Evolutionary conservation across 2,113 vertebrate genomes (phyloP), one percentile per base, ranked within the genome.

Genomic region (Lonchura striata): DNA sequence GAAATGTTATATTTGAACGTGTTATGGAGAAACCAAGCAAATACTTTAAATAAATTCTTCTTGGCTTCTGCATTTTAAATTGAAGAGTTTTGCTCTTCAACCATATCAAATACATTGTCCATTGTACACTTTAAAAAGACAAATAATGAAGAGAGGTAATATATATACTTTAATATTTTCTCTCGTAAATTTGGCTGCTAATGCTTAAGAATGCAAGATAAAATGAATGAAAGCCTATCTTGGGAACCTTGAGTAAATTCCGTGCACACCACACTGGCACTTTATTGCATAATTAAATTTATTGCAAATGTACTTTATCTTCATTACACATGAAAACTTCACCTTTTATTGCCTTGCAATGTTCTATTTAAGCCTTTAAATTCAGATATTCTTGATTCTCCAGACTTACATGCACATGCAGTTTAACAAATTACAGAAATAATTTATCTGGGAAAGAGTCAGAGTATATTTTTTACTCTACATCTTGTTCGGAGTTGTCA

Each of bases 201-300:
- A 77, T 82, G 68, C 74, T 96, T 88, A 97, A 91, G 93, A 97
- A 97, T 92, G 92, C 39, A 96, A 92, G 31, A 63, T 69, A 87
- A 97, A 97, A 86, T 94, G 90, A 97, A 92, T 77, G 72, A 92
- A 75, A 91, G 47, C 61, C 89, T 79, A 41, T 69, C 30, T 65
- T 86, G 74, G 84, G 84, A 95, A 97, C 81, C 94, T 91, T 96
- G 85, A 93, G 83, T 74, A 89, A 97, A 96, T 97, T 97, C 96
- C 88, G 96, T 94, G 77, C 46, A 24, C 91, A 89, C 89, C 70
- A 92, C 85, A 80, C 79, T 97, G 96, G 82, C 97, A 96, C 42
- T 59, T 96, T 94, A 94, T 92, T 93, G 92, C 83, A 95, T 95
- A 97, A 95, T 95, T 97, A 96, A 95, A 98, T 97, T 97, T 98